Conservation (phyloP, 2,797 vertebrate genomes). For the Eleutherodactylus coqui region DNA sequence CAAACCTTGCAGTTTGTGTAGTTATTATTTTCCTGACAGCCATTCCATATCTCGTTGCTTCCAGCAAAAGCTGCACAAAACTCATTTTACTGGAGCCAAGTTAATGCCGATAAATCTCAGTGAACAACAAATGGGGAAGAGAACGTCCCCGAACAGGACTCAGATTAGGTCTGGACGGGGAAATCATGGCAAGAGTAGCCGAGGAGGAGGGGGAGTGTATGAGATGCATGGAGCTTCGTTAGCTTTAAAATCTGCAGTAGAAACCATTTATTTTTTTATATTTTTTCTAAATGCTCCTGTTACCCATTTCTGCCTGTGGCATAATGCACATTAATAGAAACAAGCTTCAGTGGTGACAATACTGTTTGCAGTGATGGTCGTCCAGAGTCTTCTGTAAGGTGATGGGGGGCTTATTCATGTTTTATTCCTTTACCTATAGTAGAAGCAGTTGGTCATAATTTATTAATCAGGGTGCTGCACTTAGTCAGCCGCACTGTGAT, state of each 20-base stretch:
- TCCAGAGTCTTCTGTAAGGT: neutral
- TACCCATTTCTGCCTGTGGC: neutral
- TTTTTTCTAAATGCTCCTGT: conserved; percentile 14
- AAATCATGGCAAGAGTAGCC: conserved; percentile 11
- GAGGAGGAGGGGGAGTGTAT: neutral
- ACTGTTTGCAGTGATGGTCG: too few relatives aligned
- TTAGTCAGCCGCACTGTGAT: too few relatives aligned
- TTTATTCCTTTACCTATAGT: too few relatives aligned
- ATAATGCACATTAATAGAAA: neutral
- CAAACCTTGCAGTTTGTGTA: conserved; percentile 45
- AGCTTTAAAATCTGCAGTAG: conserved; percentile 27
- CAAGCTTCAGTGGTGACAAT: neutral
- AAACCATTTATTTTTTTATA: conserved; percentile 23
- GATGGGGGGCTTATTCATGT: neutral
- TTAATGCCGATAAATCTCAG: conserved; percentile 61
- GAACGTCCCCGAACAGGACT: conserved; percentile 35
- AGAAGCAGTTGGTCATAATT: neutral
- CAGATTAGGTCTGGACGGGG: conserved; percentile 40
- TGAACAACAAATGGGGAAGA: conserved; percentile 46
- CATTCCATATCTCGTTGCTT: conserved; percentile 52
- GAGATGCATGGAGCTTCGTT: conserved; percentile 10
- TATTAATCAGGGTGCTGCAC: neutral
- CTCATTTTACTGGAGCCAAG: conserved; percentile 59
- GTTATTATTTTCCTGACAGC: conserved; percentile 58
- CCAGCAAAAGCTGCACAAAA: conserved; percentile 53